These are phyloP conservation scores for Pipistrellus kuhlii DNA, from an alignment of 2,797 vertebrate genomes.

Conservation along the genomic window DNA sequence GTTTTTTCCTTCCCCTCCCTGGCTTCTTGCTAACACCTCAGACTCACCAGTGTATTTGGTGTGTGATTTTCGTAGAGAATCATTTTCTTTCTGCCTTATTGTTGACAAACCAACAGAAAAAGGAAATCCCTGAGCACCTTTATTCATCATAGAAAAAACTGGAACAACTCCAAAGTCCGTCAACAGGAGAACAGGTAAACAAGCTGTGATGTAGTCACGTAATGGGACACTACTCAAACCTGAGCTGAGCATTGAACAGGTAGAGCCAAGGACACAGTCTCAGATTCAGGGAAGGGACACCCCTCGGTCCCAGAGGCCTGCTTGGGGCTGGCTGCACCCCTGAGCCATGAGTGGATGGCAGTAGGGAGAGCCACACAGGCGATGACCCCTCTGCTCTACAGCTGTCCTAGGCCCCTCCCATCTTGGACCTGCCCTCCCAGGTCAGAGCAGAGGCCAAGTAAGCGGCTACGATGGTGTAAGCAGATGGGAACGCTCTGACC, in stretches of 20 bases:
- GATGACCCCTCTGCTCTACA: neutral
- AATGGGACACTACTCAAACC: neutral
- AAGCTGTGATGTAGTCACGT: neutral
- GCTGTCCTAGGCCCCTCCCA: neutral
- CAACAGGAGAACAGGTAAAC: neutral
- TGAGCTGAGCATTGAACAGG: neutral
- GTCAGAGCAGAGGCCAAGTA: neutral
- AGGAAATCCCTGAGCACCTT: slow-evolving; percentile 11
- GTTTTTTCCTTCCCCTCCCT: neutral
- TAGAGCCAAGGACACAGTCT: neutral
- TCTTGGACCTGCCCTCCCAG: neutral
- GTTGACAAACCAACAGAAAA: neutral
- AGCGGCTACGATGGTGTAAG: neutral
- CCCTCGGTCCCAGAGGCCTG: neutral
- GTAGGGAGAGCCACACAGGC: neutral
- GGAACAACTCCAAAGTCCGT: neutral
- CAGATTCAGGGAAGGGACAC: neutral
- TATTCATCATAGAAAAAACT: slow-evolving; percentile 6
- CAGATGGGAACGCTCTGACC: neutral
- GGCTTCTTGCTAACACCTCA: slow-evolving; percentile 1
- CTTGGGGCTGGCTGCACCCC: neutral
- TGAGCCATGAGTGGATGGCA: neutral
- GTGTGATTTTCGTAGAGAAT: slow-evolving; percentile 43
- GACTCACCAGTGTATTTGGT: neutral
- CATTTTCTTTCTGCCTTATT: slow-evolving; percentile 20